Base-by-base conservation (phyloP, 2,888 invertebrate species). In the Galerucella nymphaeae region DNA sequence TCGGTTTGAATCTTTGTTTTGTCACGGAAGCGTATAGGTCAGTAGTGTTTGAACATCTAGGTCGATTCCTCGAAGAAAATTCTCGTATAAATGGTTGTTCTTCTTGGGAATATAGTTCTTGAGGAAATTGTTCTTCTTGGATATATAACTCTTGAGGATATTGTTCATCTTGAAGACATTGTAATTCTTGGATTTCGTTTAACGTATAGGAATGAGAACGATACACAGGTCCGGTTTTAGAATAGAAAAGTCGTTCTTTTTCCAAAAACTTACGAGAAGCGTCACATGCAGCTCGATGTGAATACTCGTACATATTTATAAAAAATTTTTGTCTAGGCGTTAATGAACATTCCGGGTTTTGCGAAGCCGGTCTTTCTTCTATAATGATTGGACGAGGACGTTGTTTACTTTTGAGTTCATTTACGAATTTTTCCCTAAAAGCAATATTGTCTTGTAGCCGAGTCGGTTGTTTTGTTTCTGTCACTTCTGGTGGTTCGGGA, bases 281-380 rank as follows among this genome's bases (percentile, higher is more conserved):
- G 14, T 68, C 73, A 57, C 75, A 68, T 9, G 71, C 76, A 1
- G 76, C 75, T 67, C 77, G 78, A 63, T 85, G 83, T 1, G 84
- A 85, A 48, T 80, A 81, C 73, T 82, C 82, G 41, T 86, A 84
- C 45, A 87, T 77, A 79, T 87, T 87, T 23, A 84, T 82, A 73
- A 87, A 87, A 75, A 87, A 87, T 71, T 86, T 76, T 76, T 87
- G 86, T 53, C 87, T 80, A 1, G 87, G 87, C 10, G 86, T 84
- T 69, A 87, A 72, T 13, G 77, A 75, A 3, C 77, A 71, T n/a
- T 45, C 58, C 11, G 67, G 20, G 30, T 71, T 75, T 66, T 72
- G 71, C 2, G 74, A 75, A 6, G 53, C 41, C 8, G 77, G 77
- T 53, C 76, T 74, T 5, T 20, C 55, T 5, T 58, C 66, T 38